Base-by-base conservation (phyloP, 1,140 invertebrate genomes). In the Sycobia sp. region DNA sequence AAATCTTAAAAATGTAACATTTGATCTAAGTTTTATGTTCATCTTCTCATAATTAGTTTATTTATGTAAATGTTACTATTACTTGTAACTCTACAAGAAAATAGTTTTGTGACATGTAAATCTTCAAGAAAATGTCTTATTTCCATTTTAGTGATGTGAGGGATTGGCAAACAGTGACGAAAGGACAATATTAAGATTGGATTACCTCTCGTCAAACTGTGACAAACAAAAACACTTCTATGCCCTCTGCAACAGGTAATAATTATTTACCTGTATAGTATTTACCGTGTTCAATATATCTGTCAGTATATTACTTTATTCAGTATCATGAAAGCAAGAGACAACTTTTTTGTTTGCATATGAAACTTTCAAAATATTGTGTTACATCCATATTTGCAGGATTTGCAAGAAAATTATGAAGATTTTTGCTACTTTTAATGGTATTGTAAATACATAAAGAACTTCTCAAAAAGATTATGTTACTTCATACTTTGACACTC, bases 401-500 rank as follows among this genome's bases (percentile, higher is more conserved):
- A 44, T 36, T 20, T 11, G 20, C 18, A 66, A 49, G 55, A 66
- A 49, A 27, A 62, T 38, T 1, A 22, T 55, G 9, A 66, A 38
- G 27, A 57, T 38, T 61, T 39, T 25, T 13, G 10, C 36, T 55
- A 22, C 18, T 29, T 62, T 47, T 25, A 55, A 39, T 47, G 51
- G 11, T 54, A 25, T 9, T 47, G n/a, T 47, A 62, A 62, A 54
- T 20, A 34, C 41, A 13, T 39, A 38, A 32, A 47, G 29, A 56
- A 56, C 53, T 65, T 55, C 32, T 68, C 50, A 57, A 51, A 65
- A 68, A 68, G 53, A 67, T 61, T 67, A 67, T 67, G 55, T 67
- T 74, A 67, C 46, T 64, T 65, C 54, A 65, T 53, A 49, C 53
- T 36, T 70, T 71, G 65, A 69, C 63, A 64, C 38, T 69, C 36